phyloP scores from a whole-genome alignment of 2,888 invertebrate species.

The Drosophila lacicola region DNA sequence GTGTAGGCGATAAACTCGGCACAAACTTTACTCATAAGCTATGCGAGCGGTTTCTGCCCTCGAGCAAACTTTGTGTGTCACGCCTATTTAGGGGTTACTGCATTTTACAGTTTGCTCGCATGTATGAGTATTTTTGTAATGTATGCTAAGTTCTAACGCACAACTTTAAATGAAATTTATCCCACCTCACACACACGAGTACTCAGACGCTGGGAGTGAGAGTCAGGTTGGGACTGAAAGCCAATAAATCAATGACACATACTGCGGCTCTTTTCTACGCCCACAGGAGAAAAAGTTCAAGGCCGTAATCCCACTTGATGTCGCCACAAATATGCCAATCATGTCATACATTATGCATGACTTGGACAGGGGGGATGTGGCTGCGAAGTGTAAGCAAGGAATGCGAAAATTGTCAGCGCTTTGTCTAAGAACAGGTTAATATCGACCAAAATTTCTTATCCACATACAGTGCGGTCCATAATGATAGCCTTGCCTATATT shows the following conservation, averaged over 20 bases:
- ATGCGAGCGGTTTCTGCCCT: slow-evolving; percentile 35
- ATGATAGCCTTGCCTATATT: too few species aligned
- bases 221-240: slow-evolving; percentile 53
- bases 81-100: slow-evolving; percentile 8
- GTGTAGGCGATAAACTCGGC: slow-evolving; percentile 29
- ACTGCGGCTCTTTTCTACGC: slow-evolving; percentile 46
- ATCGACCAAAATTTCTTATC: neutral
- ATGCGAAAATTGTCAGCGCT: slow-evolving; percentile 49
- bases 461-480: too few species aligned
- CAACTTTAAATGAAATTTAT: slow-evolving; percentile 70
- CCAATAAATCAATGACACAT: slow-evolving; percentile 77
- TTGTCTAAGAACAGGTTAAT: slow-evolving; percentile 48
- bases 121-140: slow-evolving; percentile 42
- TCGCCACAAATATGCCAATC: slow-evolving; percentile 76
- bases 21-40: slow-evolving; percentile 56
- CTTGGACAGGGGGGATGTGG: neutral
- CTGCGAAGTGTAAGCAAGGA: slow-evolving; percentile 22
- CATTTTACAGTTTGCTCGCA: neutral
- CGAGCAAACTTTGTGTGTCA: slow-evolving; percentile 47
- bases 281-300: slow-evolving; percentile 65
- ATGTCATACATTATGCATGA: slow-evolving; percentile 71
- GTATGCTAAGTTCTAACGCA: slow-evolving; percentile 50
- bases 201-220: neutral
- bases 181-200: slow-evolving; percentile 3
- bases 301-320: slow-evolving; percentile 75